Base-by-base conservation (phyloP, 2,888 invertebrate species). In the Endomychus coccineus region DNA sequence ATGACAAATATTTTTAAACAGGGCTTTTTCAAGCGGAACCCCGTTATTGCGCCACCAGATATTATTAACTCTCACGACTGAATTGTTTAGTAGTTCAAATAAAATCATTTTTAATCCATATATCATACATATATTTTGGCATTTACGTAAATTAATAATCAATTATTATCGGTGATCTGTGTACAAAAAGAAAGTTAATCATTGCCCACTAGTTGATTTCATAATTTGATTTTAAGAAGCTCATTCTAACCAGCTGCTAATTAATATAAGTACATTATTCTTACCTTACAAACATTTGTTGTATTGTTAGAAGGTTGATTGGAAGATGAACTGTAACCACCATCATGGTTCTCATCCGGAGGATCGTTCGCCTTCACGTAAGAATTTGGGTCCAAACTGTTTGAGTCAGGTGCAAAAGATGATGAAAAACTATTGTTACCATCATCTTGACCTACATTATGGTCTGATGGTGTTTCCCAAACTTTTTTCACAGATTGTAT, bases 401-500 rank as follows among this genome's bases (percentile, higher is more conserved):
- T 59, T 6, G 56, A 54, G 49, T 63, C 62, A 2, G 67, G 56
- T 27, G 64, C 68, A 44, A 71, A 71, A 3, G 69, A 64, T 11
- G 65, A 64, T 1, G 65, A 45, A 43, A 61, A 58, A 40, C 49
- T 59, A 30, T 51, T 52, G 44, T 42, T 59, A 36, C 39, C 45
- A 37, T 63, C 64, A 61, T 77, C 67, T 61, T 72, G 67, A 13
- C 53, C 51, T 51, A 74, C 67, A 28, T 67, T 64, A 48, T 73
- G 73, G 54, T 81, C 80, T 12, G 46, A 27, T 6, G 45, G 42
- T 2, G 46, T 49, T 56, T 88, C 87, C 87, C 87, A 88, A 11
- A 84, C 83, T 45, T 85, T 88, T 66, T 94, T 94, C 27, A 92
- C 92, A 45, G 90, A 88, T 21, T 90, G 90, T 52, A 94, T 92